Percentiles rank a stretch among this genome's conserved stretches.
phyloP scores from a whole-genome alignment of 92 coral and sea anemone genomes.

The Galaxea fascicularis region DNA sequence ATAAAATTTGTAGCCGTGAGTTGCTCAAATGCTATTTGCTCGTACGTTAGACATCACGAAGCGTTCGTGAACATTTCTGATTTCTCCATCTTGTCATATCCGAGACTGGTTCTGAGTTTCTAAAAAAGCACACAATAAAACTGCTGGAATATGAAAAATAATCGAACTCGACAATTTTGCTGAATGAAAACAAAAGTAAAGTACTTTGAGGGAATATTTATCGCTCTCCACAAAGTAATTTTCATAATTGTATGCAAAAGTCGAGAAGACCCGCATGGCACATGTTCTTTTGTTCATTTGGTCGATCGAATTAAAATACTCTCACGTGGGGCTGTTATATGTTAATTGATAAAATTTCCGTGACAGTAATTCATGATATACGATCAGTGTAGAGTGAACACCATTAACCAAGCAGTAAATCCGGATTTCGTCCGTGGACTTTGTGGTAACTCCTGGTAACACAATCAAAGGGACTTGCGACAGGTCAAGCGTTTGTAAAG shows the following conservation, averaged over 20 bases:
- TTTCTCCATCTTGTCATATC: no score
- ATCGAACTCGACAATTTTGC: not conserved
- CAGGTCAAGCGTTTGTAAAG: constrained; percentile 4
- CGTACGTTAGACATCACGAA: no score
- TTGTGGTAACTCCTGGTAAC: constrained; percentile 25
- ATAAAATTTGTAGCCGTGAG: not conserved
- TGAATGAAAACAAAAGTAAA: not conserved
- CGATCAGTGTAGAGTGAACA: not conserved
- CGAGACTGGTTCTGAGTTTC: no score
- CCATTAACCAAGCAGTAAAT: not conserved
- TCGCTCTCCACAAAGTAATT: not conserved
- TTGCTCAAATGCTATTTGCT: no score
- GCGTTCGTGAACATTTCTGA: no score
- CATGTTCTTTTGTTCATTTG: not conserved
- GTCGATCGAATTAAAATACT: not conserved
- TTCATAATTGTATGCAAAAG: constrained; percentile 17
- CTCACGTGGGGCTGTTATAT: no score
- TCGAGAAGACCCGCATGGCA: not conserved
- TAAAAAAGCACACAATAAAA: no score
- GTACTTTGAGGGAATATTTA: not conserved
- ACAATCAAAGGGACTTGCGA: constrained; percentile 6
- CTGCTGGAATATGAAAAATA: no score
- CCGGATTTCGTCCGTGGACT: not conserved
- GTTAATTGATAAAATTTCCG: no score
- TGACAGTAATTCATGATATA: not conserved